Base-by-base conservation (phyloP, 2,113 vertebrate species). In the Rhinichthys klamathensis region DNA sequence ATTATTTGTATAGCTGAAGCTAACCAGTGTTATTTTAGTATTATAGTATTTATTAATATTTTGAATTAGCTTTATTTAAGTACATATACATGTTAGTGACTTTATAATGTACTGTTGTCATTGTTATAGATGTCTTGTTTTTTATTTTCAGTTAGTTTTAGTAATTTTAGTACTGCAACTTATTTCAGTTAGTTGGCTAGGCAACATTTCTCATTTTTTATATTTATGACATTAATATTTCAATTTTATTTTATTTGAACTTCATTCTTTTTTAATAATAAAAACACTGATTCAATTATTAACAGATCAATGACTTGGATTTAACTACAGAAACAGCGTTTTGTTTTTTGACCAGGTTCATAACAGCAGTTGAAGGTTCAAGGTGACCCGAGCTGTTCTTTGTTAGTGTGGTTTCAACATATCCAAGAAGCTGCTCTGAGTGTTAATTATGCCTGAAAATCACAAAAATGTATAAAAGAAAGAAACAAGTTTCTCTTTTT, bases 401-500 rank as follows among this genome's bases (percentile, higher is more conserved):
- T 81, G 56, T 83, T 61, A 70, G 35, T 23, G 1, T 78, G 75
- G 79, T 85, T 85, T 81, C 84, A 87, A 79, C 54, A 67, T 77
- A 76, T 74, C 69, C 63, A 73, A 80, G 61, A 35, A 65, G 76
- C 67, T 51, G 83, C 44, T 80, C 30, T 83, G 70, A 69, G 69
- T 76, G 87, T 88, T 86, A 89, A 91, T 87, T 88, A 88, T 69
- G 56, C 41, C 54, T 72, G 69, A 82, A 89, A 79, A 82, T 56
- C 80, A 78, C 72, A 86, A 88, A 85, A 80, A 73, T 13, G 60
- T 30, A 73, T 58, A 85, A 85, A 63, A 84, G 49, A 83, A 86
- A 32, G 27, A 82, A 67, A 30, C 46, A 51, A 73, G 77, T 87
- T 83, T 88, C 63, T 7, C 23, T 78, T 80, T 75, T 89, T 49